Evolutionary conservation across 2,113 vertebrate species (phyloP).

Genomic region (Eleginops maclovinus): DNA sequence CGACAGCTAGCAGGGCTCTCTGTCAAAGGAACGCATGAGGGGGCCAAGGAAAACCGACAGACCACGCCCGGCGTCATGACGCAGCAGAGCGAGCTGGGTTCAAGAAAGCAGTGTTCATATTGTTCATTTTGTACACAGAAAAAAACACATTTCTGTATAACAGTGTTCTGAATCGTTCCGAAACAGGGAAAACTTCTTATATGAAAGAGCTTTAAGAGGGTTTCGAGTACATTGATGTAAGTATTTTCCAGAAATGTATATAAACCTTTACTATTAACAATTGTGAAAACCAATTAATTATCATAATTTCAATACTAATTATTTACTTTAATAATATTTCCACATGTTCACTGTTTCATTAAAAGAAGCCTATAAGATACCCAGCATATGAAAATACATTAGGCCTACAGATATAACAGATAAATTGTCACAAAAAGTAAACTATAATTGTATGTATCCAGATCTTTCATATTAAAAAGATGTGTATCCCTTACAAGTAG

Average conservation of each 20-base stretch:
- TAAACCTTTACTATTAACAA: not conserved
- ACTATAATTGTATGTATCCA: not conserved
- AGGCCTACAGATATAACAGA: too few relatives aligned
- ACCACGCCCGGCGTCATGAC: slow-evolving; percentile 51
- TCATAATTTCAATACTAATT: not conserved
- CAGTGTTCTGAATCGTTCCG: too few relatives aligned
- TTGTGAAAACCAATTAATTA: not conserved
- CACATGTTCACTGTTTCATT: not conserved
- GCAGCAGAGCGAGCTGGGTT: not conserved
- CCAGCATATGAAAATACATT: not conserved
- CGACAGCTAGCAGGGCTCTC: slow-evolving; percentile 19
- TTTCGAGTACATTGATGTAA: too few relatives aligned
- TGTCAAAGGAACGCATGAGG: slow-evolving; percentile 44
- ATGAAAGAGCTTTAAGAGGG: too few relatives aligned
- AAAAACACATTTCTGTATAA: too few relatives aligned
- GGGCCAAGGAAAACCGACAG: slow-evolving; percentile 2
- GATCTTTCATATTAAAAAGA: not conserved
- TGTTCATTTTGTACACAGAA: too few relatives aligned
- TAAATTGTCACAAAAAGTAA: not conserved
- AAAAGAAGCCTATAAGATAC: not conserved
- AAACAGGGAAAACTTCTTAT: too few relatives aligned
- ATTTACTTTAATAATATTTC: not conserved
- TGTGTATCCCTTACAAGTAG: not conserved
- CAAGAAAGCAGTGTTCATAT: slow-evolving; percentile 27
- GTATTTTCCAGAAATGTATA: too few relatives aligned